Base-by-base conservation (phyloP, 2,888 invertebrate genomes). In the Meliscaeva auricollis region DNA sequence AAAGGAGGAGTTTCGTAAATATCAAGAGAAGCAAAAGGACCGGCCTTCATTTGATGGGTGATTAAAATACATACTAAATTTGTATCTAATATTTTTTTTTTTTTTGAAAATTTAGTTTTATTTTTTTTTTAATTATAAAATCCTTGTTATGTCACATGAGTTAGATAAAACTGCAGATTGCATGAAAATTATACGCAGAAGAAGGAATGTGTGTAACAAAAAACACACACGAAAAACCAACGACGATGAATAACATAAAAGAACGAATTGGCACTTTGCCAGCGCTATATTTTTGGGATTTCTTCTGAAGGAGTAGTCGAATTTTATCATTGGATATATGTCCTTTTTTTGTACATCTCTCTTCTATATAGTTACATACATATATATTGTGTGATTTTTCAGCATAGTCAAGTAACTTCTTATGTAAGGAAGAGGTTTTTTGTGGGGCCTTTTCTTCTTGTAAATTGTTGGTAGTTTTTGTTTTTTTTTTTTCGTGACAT, bases 21-120 rank as follows among this genome's bases (percentile, higher is more conserved):
- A 81, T 64, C 91, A 91, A 70, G 91, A 91, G 87, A 91, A 91
- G 81, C 89, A 91, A 48, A 87, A 81, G 73, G 88, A 88, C 74
- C 90, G 90, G 75, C 89, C 89, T 87, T 91, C 91, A 64, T 88
- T 91, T 87, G 91, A 91, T 74, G 92, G 91, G 89, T 91, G 89
- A 89, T 60, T 77, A 68, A 48, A 74, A 52, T 20, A 30, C n/a
- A 48, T 50, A 26, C 38, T 5, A 62, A 26, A 26, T 26, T 26
- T 26, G 4, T 26, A 3, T 3, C 26, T 38, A 3, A 11, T 38
- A 9, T 38, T 38, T 38, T 38, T 38, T 38, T 38, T 38, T 38
- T 9, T 11, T 1, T 38, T 38, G 8, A 38, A 38, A 8, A 5
- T 38, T 38, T 8, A 30, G n/a, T 44, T 64, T 52, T 54, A 32